phyloP scores from a whole-genome alignment of 2,888 invertebrate genomes.

The Hirtodrosophila cameraria region DNA sequence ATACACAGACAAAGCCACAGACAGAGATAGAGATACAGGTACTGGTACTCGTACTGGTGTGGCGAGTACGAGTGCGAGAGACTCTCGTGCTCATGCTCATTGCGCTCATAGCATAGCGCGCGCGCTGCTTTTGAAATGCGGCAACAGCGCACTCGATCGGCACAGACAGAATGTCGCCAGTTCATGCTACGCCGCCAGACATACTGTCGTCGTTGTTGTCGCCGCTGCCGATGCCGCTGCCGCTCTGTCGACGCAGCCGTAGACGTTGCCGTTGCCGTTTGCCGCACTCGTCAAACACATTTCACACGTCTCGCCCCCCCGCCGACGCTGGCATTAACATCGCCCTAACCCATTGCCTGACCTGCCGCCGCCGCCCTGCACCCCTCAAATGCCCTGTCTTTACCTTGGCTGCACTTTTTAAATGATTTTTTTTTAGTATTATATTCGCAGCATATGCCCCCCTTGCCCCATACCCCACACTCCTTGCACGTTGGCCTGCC shows the following conservation, averaged over 20 bases:
- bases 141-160: slow-evolving; percentile 89
- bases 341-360: slow-evolving; percentile 34
- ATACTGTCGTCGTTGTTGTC: slow-evolving; percentile 87
- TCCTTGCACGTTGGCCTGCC: neutral
- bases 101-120: slow-evolving; percentile 43
- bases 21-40: slow-evolving; percentile 19
- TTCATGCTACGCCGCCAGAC: slow-evolving; percentile 90
- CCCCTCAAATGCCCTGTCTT: slow-evolving; percentile 7
- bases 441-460: slow-evolving; percentile 36
- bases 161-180: slow-evolving; percentile 98
- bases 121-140: slow-evolving; percentile 81
- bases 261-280: slow-evolving; percentile 21
- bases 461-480: neutral
- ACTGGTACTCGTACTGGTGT: slow-evolving; percentile 28
- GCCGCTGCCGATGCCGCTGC: slow-evolving; percentile 40
- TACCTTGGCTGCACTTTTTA: slow-evolving; percentile 36
- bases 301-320: slow-evolving; percentile 47
- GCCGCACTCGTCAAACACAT: slow-evolving; percentile 59
- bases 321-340: slow-evolving; percentile 22
- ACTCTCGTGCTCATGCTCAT: slow-evolving; percentile 50
- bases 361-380: slow-evolving; percentile 1
- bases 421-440: slow-evolving; percentile 16
- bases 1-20: slow-evolving; percentile 6
- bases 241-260: slow-evolving; percentile 14
- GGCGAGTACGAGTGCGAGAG: slow-evolving; percentile 25